phyloP scores from a whole-genome alignment of 2,888 invertebrate species.

The Microchrysa polita region DNA sequence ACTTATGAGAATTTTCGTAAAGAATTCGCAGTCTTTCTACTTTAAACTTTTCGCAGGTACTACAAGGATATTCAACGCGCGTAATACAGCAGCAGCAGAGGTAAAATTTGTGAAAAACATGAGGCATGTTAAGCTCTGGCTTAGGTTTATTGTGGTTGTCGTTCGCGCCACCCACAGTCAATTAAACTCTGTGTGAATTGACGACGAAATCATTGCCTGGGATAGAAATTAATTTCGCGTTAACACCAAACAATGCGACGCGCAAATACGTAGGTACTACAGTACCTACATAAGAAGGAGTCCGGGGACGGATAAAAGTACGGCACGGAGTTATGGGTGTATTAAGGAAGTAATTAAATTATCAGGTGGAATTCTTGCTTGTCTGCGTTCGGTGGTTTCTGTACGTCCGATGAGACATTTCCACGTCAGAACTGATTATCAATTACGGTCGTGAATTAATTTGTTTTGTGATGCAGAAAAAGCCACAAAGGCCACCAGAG shows the following conservation, averaged over 20 bases:
- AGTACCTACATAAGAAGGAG: no score
- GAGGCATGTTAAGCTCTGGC: no score
- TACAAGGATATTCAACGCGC: background rate
- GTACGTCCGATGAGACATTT: background rate
- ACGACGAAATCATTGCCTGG: background rate
- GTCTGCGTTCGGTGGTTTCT: background rate
- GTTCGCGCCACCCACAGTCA: background rate
- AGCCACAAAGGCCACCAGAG: background rate
- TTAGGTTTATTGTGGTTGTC: no score
- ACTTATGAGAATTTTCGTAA: background rate
- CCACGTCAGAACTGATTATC: background rate
- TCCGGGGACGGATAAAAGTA: no score
- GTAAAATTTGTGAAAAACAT: no score
- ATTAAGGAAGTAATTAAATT: background rate
- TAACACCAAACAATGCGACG: background rate
- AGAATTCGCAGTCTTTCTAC: background rate
- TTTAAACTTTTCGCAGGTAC: background rate
- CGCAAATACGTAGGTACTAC: background rate
- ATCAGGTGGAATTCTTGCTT: background rate
- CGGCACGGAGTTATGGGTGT: no score
- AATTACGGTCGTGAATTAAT: constrained; percentile 11
- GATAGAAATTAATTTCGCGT: background rate
- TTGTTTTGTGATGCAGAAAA: background rate
- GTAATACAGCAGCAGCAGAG: no score
- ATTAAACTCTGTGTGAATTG: background rate